Base-by-base conservation (phyloP, 1,140 invertebrate species). In the Aleiodes sp. region DNA sequence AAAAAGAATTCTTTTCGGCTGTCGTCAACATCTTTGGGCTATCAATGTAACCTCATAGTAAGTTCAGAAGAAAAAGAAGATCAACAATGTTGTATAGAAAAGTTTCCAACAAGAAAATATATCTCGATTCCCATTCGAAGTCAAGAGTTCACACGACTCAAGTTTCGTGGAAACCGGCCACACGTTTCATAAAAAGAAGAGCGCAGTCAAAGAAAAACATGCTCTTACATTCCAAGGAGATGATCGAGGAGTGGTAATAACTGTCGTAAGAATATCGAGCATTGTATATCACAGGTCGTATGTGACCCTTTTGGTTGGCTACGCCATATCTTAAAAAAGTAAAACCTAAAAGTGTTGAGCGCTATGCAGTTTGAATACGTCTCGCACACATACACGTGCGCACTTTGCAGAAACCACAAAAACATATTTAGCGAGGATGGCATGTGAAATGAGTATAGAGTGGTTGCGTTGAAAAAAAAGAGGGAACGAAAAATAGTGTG, bases 221-320 rank as follows among this genome's bases (percentile, higher is more conserved):
- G 31, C 46, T 56, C 46, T 31, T 57, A 31, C 46, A 57, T 66
- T 66, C 64, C 64, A 43, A 16, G 2, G 46, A 52, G n/a, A 66
- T 66, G 64, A 66, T 66, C 46, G 46, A 66, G 39, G 64, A 56
- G 41, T 31, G 31, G 46, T 66, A 66, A 66, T 66, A 66, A 66
- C 43, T 66, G 64, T 66, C 64, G 64, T 46, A 56, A 29, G 19
- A 66, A 52, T 66, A 66, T 66, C 31, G 46, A 52, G 16, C 7
- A 35, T 31, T 46, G 64, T 66, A 66, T 39, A 52, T 52, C 46
- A 26, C 46, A 52, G 21, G 46, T 52, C 19, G 46, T 52, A 24
- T 26, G 8, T 26, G 46, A 24, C 14, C 21, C 46, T 21, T 26
- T 52, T 52, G 46, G 46, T 52, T 52, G 26, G 46, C 4, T 52